Base-by-base conservation (phyloP, 2,888 invertebrate species). In the Fissipunctia ypsillon region DNA sequence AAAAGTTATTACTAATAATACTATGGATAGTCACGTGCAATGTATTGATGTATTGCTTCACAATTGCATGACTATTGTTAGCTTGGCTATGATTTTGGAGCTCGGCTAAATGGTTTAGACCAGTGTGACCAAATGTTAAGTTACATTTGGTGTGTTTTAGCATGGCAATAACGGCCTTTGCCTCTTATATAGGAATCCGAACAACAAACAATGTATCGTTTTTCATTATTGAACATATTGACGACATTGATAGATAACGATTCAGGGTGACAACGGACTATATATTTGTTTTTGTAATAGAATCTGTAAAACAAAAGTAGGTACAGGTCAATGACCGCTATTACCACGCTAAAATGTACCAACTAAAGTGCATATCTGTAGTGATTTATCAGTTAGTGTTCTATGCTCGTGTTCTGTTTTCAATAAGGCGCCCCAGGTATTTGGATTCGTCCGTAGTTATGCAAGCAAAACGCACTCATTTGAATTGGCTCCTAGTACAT, bases 21-120 rank as follows among this genome's bases (percentile, higher is more conserved):
- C 6, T 64, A 69, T 64, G 70, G 76, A 59, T 22, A 41, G 69
- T 52, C 63, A 76, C 63, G 69, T 52, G 35, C 38, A 59, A 50
- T 31, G 22, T 50, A 48, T 9, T 38, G 5, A 3, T 52, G 22
- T 25, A 45, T 50, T 43, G 43, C 14, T 52, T 14, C 16, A 41
- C 12, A 31, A 5, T 10, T 38, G 3, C 19, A 35, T 28, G 35
- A 5, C 3, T 69, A 56, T 43, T 2, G 28, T 28, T 22, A 60
- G 28, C 16, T 14, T 6, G 16, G n/a, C 1, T 52, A 14, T 48
- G 48, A 43, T 43, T 50, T 31, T 63, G 28, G 12, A 19, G 2
- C 60, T 54, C 16, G 4, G 2, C 19, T 28, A 28, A 19, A 28
- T 68, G 10, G 19, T 25, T 4, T 31, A 43, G 9, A 38, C 14